Evolutionary conservation across 2,888 invertebrate species (phyloP), one percentile per base, ranked within the genome.

Genomic region (Drosophila seclusa): DNA sequence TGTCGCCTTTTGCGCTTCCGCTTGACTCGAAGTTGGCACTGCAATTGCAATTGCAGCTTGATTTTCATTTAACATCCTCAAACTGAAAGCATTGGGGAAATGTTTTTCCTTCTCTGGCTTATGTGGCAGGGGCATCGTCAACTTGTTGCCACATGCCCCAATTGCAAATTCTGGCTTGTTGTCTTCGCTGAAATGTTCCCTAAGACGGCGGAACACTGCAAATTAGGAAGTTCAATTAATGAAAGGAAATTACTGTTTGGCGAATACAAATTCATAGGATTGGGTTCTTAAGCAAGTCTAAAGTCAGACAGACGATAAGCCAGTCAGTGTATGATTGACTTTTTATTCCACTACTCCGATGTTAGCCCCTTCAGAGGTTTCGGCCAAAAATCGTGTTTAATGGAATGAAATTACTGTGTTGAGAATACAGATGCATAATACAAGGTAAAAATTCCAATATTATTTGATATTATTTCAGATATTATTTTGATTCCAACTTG

Each of bases 11-110:
- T 38, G 24, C n/a, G 29, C 62, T 58, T 77, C 80, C 77, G 77
- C 62, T 54, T 53, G 63, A 59, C 53, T 79, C 58, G 45, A 49
- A 78, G 67, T 69, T 68, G 57, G 65, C 69, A 59, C 66, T 78
- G 82, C 75, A 45, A 45, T 45, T 24, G 45, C 45, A 69, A 69
- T 82, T 87, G 79, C 72, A 82, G 82, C 79, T 82, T 82, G 82
- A 87, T 82, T 82, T 84, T 75, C 83, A 82, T 87, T 82, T 78
- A 71, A 75, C 62, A 63, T 72, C 64, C 72, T 32, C 67, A 50
- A 67, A 77, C 61, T 60, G 82, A 52, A 79, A 55, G 67, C 68
- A 55, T 69, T 75, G 82, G 54, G 63, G 53, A 76, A 80, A 76
- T 87, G 82, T 74, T 78, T 70, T 80, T 69, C 24, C 45, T 8